These are phyloP conservation scores for Teleiodes luculella DNA, from an alignment of 2,888 invertebrate genomes.

Conservation along the genomic window DNA sequence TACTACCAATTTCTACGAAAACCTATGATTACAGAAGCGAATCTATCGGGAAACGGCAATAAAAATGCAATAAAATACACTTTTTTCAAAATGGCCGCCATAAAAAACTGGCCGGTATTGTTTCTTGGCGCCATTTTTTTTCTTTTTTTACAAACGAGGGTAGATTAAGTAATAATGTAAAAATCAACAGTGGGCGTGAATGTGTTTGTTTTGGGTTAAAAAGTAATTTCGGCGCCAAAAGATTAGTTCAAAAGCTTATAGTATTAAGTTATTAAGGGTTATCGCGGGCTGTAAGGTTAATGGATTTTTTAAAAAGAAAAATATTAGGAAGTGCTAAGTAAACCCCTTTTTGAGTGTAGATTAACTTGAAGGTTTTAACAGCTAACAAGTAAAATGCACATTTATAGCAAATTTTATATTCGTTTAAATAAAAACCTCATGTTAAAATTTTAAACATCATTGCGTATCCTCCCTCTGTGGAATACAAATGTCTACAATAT, in stretches of 20 bases:
- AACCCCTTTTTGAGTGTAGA: background rate
- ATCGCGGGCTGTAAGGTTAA: slow-evolving; percentile 15
- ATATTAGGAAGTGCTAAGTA: background rate
- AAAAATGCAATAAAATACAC: slow-evolving; percentile 21
- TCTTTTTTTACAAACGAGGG: slow-evolving; percentile 32
- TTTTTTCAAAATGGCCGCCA: slow-evolving; percentile 21
- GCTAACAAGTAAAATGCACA: no score
- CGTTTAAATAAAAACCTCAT: no score
- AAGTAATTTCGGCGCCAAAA: slow-evolving; percentile 23
- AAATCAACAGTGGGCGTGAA: slow-evolving; percentile 69
- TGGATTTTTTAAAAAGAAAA: slow-evolving; percentile 2
- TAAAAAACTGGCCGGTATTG: slow-evolving; percentile 36
- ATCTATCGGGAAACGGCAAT: slow-evolving; percentile 22
- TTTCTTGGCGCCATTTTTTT: slow-evolving; percentile 58
- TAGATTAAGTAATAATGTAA: slow-evolving; percentile 58
- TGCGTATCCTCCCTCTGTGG: no score
- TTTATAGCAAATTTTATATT: no score
- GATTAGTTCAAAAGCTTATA: slow-evolving; percentile 19
- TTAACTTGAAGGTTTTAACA: no score
- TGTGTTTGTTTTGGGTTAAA: slow-evolving; percentile 22
- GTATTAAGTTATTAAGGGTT: slow-evolving; percentile 23
- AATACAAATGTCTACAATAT: no score
- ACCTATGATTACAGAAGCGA: slow-evolving; percentile 23
- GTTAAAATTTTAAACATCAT: no score
- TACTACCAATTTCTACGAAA: slow-evolving; percentile 16